A percentile compares a stretch with the other conserved stretches of the same genome.
Conservation (phyloP, 1,140 invertebrate genomes). For the Matsumurasca onukii region DNA sequence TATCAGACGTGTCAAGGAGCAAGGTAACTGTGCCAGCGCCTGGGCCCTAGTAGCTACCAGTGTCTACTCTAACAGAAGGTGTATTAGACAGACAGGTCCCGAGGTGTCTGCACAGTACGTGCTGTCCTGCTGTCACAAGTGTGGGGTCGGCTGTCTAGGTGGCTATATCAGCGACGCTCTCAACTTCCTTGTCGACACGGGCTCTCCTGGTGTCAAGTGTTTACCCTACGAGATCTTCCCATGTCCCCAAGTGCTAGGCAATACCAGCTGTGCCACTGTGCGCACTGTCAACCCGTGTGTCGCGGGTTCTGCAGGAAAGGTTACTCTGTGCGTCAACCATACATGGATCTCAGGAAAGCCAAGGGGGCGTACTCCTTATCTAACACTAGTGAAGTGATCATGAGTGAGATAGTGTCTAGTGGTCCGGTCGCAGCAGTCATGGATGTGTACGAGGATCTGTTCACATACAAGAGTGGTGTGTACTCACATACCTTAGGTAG, state of each 20-base stretch:
- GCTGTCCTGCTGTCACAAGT: not conserved
- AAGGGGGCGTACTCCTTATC: slow-evolving; percentile 67
- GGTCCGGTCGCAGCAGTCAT: slow-evolving; percentile 90
- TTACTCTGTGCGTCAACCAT: slow-evolving; percentile 69
- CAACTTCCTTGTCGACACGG: not conserved
- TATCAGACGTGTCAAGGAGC: slow-evolving; percentile 31
- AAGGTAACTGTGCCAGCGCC: slow-evolving; percentile 34
- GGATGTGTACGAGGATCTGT: slow-evolving; percentile 84
- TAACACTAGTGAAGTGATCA: slow-evolving; percentile 67
- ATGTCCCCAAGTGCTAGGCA: slow-evolving; percentile 52
- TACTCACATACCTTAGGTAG: not conserved
- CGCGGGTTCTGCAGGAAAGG: slow-evolving; percentile 61
- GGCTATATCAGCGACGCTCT: slow-evolving; percentile 9
- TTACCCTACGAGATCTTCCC: not conserved
- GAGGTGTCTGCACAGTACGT: slow-evolving; percentile 10
- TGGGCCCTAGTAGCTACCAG: slow-evolving; percentile 28
- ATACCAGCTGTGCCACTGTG: slow-evolving; percentile 63
- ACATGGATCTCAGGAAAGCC: slow-evolving; percentile 75
- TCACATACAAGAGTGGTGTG: slow-evolving; percentile 66
- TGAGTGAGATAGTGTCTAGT: slow-evolving; percentile 77
- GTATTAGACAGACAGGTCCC: not conserved
- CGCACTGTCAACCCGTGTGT: slow-evolving; percentile 73
- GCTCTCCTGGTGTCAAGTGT: not conserved
- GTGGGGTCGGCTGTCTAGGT: slow-evolving; percentile 8
- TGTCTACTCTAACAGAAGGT: not conserved